Conservation (phyloP, 2,113 vertebrate species). For the Ptychochromis oligacanthus region DNA sequence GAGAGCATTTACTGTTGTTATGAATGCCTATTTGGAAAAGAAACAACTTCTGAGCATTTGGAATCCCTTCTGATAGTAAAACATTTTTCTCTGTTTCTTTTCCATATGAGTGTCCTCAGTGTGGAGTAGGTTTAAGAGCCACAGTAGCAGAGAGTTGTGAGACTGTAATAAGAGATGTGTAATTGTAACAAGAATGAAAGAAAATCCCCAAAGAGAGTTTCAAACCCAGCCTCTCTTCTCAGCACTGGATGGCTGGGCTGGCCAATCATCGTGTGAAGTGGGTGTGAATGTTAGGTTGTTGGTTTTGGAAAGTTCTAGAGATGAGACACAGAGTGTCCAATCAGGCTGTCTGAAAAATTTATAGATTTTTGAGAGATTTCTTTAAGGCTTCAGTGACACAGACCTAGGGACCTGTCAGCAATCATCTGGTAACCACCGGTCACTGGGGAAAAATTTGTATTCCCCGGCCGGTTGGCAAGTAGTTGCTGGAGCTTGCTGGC, state of each 20-base stretch:
- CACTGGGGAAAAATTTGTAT: not conserved
- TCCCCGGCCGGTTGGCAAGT: not conserved
- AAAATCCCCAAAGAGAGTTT: not conserved
- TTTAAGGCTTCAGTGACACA: not conserved
- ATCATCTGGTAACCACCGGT: not conserved
- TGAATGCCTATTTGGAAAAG: not conserved
- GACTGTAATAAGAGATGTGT: not conserved
- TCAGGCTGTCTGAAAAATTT: not conserved
- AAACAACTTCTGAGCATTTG: not conserved
- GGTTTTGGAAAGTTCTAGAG: not conserved
- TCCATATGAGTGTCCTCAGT: not conserved
- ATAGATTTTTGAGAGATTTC: not conserved
- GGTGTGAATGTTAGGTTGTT: not conserved
- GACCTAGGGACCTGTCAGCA: no score
- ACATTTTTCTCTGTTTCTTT: not conserved
- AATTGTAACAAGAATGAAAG: slow-evolving; percentile 4
- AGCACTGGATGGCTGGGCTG: not conserved
- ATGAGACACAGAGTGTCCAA: not conserved
- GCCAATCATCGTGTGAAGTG: not conserved
- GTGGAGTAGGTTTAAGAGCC: not conserved
- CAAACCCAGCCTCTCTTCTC: not conserved
- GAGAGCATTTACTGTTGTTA: not conserved
- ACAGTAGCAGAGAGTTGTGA: not conserved
- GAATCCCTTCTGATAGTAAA: not conserved
- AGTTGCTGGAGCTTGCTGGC: not conserved